Percentiles rank a stretch among this genome's conserved stretches.
These are phyloP conservation scores for Neuroterus valhalla DNA, from an alignment of 1,140 invertebrate genomes.

Conservation along the genomic window DNA sequence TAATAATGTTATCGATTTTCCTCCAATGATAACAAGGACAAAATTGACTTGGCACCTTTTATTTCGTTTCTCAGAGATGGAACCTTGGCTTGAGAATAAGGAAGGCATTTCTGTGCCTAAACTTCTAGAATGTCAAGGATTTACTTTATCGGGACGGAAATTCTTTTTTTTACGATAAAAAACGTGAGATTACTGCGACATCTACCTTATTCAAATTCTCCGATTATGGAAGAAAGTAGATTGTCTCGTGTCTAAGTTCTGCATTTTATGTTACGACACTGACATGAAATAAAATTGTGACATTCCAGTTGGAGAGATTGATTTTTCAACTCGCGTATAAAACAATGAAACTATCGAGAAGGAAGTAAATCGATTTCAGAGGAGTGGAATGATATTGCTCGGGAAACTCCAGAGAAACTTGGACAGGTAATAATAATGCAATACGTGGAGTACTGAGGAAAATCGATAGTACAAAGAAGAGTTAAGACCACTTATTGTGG, in stretches of 20 bases:
- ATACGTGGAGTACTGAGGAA: constrained; percentile 36
- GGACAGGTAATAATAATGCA: constrained; percentile 45
- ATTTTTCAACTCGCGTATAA: constrained; percentile 36
- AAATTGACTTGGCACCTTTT: too few species aligned
- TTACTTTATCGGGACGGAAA: too few species aligned
- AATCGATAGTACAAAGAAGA: constrained; percentile 46
- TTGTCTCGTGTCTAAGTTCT: not conserved
- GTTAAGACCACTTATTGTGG: constrained; percentile 41
- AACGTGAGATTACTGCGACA: too few species aligned
- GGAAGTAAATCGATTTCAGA: constrained; percentile 41
- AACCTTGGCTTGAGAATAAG: too few species aligned
- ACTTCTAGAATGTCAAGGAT: too few species aligned
- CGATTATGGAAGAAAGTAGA: too few species aligned
- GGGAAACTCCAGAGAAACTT: constrained; percentile 36
- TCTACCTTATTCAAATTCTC: too few species aligned
- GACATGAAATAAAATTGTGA: not conserved
- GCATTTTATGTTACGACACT: not conserved
- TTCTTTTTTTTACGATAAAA: too few species aligned
- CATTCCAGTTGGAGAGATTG: not conserved
- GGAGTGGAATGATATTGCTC: constrained; percentile 36
- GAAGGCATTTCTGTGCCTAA: too few species aligned
- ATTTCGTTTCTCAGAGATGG: too few species aligned
- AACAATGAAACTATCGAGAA: constrained; percentile 31
- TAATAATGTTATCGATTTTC: too few species aligned
- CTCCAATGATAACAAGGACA: too few species aligned